Evolutionary conservation across 2,888 invertebrate genomes (phyloP), one percentile per base, ranked within the genome.

Genomic region (Bellardia bayeri): DNA sequence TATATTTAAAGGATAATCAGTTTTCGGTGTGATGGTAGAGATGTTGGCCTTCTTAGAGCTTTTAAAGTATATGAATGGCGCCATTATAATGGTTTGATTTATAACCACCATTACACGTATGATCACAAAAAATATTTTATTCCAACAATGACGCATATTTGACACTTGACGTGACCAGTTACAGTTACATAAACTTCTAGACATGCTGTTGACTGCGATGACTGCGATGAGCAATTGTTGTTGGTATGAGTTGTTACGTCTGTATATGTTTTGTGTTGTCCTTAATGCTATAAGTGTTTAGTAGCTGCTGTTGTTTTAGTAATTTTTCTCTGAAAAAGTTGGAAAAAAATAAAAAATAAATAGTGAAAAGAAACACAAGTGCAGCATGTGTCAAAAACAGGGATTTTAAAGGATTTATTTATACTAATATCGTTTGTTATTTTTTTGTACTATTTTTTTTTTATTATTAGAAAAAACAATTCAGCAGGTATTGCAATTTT

Each of bases 21-120:
- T 13, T 45, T 45, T 14, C 14, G 58, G 30, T 3, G 23, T 23
- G 5, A 14, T 61, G 0, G 14, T 11, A n/a, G 16, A 2, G 5
- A 49, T 56, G 13, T 45, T 74, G 2, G 23, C n/a, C 3, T 37
- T 54, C n/a, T 81, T 8, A 0, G 61, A 14, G 49, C 66, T 64
- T 80, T 58, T 80, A 63, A 54, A 56, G 37, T 66, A 83, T 3
- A 82, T 16, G 76, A 89, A 82, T 40, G 92, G 93, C 30, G 91
- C 90, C 88, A 92, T 74, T 16, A 90, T 64, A 72, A 91, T 61
- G 4, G 89, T 33, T 68, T 92, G 91, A 88, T 91, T 91, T 14
- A 90, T 58, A 11, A 90, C 88, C 42, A 91, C 80, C 84, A 91
- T 64, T 42, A 87, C 54, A 37, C 90, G 87, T 72, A 91, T 80